Base-by-base conservation (phyloP, 2,113 vertebrate genomes). In the Plectropomus leopardus region DNA sequence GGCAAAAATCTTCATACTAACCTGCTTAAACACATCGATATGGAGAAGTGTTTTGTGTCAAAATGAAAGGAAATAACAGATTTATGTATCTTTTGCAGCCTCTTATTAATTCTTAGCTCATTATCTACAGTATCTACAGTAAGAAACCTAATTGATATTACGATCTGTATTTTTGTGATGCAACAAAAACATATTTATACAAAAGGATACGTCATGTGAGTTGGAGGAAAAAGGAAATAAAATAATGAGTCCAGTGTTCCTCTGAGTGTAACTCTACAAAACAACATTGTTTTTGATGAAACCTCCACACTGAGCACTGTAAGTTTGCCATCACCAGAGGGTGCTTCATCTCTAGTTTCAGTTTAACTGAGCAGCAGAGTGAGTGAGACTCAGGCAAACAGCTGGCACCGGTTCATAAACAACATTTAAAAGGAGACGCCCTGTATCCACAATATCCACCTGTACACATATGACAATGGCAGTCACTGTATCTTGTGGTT, bases 381-480 rank as follows among this genome's bases (percentile, higher is more conserved):
- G 21, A 64, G 5, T 4, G 68, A 21, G 11, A 32, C 14, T 48
- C 30, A 5, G 16, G 40, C 16, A 78, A 44, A 67, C 1, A 36
- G 54, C 42, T 83, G 78, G 48, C 71, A 85, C 14, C 1, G 34
- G 61, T 78, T 84, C 68, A 84, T 48, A 47, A 70, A 81, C 50
- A 70, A 69, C 42, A 59, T 75, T 70, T 13, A 54, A 36, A 19
- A 66, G 86, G 75, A 72, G 78, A 89, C 89, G 76, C 86, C 92
- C 64, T 89, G 0, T 67, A 87, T 83, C 84, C 64, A 88, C 78
- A 89, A n/a, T 30, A 82, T 85, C 78, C 84, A 87, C 77, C 89
- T 88, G 81, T 68, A 80, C 64, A 85, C 81, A 88, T 76, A 60
- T 15, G 0, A 54, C 64, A 69, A 3, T 81, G 4, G 45, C 69